Evolutionary conservation across 2,797 vertebrate genomes (phyloP).

Genomic region (Lemur catta): DNA sequence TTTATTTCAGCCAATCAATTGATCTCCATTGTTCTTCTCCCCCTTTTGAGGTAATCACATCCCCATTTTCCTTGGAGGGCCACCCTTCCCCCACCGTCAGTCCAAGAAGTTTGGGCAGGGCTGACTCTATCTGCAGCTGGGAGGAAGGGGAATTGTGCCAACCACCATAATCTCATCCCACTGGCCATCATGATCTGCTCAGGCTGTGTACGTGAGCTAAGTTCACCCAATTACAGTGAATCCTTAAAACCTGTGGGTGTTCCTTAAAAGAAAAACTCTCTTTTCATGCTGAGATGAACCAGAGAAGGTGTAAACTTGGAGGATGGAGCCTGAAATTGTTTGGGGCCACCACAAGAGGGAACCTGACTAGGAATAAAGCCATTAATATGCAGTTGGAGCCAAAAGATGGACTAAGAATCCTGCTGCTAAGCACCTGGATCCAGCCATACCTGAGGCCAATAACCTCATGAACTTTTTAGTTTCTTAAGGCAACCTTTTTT

Average conservation of each 20-base stretch:
- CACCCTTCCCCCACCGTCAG: not conserved
- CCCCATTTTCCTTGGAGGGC: not conserved
- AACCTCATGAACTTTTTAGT: accelerated
- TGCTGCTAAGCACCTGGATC: not conserved
- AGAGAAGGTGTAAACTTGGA: accelerated
- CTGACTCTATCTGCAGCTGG: not conserved
- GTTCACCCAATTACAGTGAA: not conserved
- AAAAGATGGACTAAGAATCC: not conserved
- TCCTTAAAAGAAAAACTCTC: not conserved
- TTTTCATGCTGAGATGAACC: not conserved
- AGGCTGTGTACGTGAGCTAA: not conserved
- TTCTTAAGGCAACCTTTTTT: not conserved
- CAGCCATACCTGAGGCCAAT: not conserved
- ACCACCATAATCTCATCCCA: not conserved
- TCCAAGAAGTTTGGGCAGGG: too few relatives aligned
- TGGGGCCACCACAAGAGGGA: not conserved
- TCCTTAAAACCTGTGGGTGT: not conserved
- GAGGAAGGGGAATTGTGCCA: accelerated
- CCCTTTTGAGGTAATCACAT: too few relatives aligned
- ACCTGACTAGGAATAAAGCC: not conserved
- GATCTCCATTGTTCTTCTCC: accelerated
- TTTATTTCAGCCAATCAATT: not conserved
- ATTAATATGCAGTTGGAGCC: not conserved
- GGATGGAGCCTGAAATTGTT: not conserved
- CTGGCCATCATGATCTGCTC: accelerated